Conservation (phyloP, 2,113 vertebrate genomes). For the Caloenas nicobarica region DNA sequence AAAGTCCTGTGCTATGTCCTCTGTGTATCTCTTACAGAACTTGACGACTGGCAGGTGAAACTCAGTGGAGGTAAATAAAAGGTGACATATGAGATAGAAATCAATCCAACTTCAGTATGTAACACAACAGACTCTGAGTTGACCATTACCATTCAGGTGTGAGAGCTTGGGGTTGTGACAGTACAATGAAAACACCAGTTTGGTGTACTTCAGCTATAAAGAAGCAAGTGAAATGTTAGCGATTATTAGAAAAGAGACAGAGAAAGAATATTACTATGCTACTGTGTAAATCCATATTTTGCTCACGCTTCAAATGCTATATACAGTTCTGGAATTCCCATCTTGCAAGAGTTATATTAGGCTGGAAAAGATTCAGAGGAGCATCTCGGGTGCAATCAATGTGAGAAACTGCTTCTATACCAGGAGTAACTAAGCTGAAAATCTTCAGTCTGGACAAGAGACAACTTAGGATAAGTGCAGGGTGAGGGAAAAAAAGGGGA, state of each 20-base stretch:
- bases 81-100: neutral
- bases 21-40: neutral
- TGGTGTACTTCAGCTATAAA: neutral
- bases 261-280: neutral
- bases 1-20: neutral
- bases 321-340: neutral
- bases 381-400: neutral
- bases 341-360: neutral
- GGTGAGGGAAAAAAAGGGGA: neutral
- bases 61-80: neutral
- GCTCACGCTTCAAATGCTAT: neutral
- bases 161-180: neutral
- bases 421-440: neutral
- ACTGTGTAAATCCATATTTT: neutral
- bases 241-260: neutral
- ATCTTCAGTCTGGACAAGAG: neutral
- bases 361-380: neutral
- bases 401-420: neutral
- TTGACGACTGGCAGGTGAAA: neutral
- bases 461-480: neutral
- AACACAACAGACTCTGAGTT: neutral
- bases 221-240: neutral
- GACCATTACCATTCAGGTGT: neutral
- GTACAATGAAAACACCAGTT: neutral
- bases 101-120: neutral